phyloP scores from a whole-genome alignment of 2,797 vertebrate genomes.

The Rhadinocentrus ornatus region DNA sequence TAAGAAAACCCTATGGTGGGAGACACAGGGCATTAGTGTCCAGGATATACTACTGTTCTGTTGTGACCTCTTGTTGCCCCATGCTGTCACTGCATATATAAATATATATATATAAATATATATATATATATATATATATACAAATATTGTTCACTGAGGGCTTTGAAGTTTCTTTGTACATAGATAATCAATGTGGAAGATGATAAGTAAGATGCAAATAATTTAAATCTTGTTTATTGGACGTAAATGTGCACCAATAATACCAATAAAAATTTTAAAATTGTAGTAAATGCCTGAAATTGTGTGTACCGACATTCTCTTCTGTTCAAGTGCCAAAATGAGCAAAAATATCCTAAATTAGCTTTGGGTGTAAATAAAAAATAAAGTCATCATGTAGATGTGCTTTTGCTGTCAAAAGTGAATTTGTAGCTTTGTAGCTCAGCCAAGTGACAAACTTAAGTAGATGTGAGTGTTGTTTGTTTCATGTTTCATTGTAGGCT shows the following conservation, averaged over 20 bases:
- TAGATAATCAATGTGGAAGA: conserved; percentile 30
- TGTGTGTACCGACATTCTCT: too few relatives aligned
- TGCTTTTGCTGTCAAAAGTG: background rate
- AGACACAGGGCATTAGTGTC: conserved; percentile 82
- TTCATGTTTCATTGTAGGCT: background rate
- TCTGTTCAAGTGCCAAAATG: background rate
- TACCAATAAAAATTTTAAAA: background rate
- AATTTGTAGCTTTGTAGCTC: background rate
- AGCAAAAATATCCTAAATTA: background rate
- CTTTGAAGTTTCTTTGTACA: conserved; percentile 24
- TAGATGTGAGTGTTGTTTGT: background rate
- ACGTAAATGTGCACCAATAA: conserved; percentile 16
- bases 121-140: conserved; percentile 23
- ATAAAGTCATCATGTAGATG: conserved; percentile 2
- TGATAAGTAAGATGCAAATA: conserved; percentile 41
- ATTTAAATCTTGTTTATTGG: conserved; percentile 9
- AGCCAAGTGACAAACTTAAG: background rate
- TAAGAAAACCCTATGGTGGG: conserved; percentile 86
- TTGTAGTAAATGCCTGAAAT: background rate
- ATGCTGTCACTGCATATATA: conserved; percentile 18
- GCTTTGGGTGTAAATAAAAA: background rate
- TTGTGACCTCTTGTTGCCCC: conserved; percentile 56
- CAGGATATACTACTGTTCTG: conserved; percentile 58
- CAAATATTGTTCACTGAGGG: conserved; percentile 1
- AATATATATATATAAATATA: too few relatives aligned